Base-by-base conservation (phyloP, 2,888 invertebrate genomes). In the Oscheius sp. region DNA sequence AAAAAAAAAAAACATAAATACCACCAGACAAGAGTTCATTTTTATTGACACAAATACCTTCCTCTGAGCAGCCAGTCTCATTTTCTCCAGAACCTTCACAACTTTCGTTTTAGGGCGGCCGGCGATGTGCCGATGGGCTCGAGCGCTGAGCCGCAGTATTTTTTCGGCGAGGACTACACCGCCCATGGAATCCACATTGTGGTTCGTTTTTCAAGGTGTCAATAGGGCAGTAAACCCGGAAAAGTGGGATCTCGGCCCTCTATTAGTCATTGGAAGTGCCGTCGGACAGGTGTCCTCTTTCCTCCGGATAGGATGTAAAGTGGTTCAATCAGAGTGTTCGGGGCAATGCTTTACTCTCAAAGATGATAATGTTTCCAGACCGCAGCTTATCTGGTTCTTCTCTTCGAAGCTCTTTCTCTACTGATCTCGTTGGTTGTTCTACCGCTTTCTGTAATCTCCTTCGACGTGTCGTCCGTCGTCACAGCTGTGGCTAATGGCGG, bases 391-490 rank as follows among this genome's bases (percentile, higher is more conserved):
- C 66, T 78, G 10, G 76, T 81, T 55, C 66, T 81, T 0, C 75
- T 76, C 10, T 65, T 79, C 4, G 81, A 81, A 47, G 32, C 76
- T 1, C 76, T 78, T 9, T 48, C 79, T 51, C 70, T 81, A 47
- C 77, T 81, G 37, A 70, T 78, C 13, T 79, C 76, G 29, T 76
- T 81, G 13, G 77, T 81, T 4, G 74, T 79, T 55, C 68, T 81
- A 2, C 81, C 81, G 2, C 55, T 77, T 11, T 79, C 81, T n/a
- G 77, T 81, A 48, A 79, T 79, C 42, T 81, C 76, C 51, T 81
- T 81, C 66, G 81, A 81, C 32, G 79, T 79, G 35, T 72, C 78
- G 13, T 76, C 78, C 9, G 37, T 81, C 35, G 78, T 81, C 50
- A 78, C 79, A 72, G 62, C 76, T 10, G 35, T 81, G 4, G 75